Base-by-base conservation (phyloP, 2,113 vertebrate species). In the Pongo abelii region DNA sequence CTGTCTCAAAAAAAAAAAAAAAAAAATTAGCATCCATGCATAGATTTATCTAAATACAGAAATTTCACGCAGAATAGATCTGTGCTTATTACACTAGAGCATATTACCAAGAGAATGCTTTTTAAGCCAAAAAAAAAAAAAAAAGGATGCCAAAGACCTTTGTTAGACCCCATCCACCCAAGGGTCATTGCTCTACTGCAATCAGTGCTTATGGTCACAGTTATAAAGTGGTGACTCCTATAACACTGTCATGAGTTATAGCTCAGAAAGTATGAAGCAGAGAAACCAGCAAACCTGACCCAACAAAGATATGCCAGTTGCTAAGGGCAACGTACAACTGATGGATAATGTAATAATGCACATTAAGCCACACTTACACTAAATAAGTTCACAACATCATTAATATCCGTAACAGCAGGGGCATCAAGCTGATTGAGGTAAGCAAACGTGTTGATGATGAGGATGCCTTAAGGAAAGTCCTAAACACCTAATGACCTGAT, bases 391-490 rank as follows among this genome's bases (percentile, higher is more conserved):
- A 94, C 86, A 96, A 88, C 6, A 74, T 86, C 35, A 79, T 98
- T 97, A 98, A 97, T 97, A 98, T 97, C 57, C 12, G 1, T 93
- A 98, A 72, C 96, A 98, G 96, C 98, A 94, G 95, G 93, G 86
- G 93, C 91, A 86, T 20, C 25, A n/a, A 38, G 87, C 85, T 97
- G 97, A 97, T 96, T 87, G 79, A 96, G 38, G 75, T 91, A n/a
- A 3, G 70, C 85, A 69, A 89, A 79, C 91, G 94, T 25, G 55
- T 57, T 52, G 43, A 75, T 96, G 91, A 77, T 83, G 81, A 40
- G 52, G 35, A 32, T 77, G 67, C 59, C n/a, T 96, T 67, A 85
- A 95, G 83, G 96, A 81, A 86, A 93, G 89, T 18, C 23, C 84
- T 77, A 81, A 32, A 52, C 78, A 86, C 55, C 92, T 96, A 96